Percentiles rank a stretch among this genome's conserved stretches.
phyloP scores from a whole-genome alignment of 1,140 invertebrate species.

The Zophobas atratus region DNA sequence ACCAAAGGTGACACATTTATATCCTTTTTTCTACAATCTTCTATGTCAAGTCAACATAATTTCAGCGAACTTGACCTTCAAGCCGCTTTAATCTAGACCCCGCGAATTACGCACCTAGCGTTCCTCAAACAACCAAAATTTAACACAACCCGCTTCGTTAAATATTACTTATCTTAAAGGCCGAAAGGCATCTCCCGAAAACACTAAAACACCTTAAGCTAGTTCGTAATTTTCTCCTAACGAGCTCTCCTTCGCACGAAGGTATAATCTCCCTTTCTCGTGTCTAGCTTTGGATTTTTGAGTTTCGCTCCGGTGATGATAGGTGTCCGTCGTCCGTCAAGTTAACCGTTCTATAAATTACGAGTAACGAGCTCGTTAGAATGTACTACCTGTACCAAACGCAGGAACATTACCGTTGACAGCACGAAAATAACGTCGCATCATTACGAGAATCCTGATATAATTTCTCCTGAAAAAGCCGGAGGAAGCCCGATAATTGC shows the following conservation, averaged over 20 bases:
- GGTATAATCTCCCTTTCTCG: constrained; percentile 4
- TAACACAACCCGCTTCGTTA: no score
- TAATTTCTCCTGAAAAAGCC: neutral
- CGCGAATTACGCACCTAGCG: no score
- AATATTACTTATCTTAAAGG: neutral
- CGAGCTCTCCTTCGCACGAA: neutral
- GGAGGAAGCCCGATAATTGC: constrained; percentile 29
- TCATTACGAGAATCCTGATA: constrained; percentile 3
- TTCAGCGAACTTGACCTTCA: no score
- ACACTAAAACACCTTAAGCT: neutral
- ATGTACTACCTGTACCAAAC: neutral
- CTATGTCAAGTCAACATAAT: no score
- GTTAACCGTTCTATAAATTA: neutral
- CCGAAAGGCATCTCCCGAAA: neutral
- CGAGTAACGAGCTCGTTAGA: neutral
- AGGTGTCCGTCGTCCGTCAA: constrained; percentile 6
- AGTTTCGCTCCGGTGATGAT: constrained; percentile 25
- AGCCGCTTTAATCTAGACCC: no score
- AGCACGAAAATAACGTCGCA: neutral
- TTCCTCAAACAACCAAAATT: no score
- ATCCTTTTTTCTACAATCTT: neutral
- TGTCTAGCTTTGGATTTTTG: constrained; percentile 28
- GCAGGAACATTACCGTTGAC: neutral
- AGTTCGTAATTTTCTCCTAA: constrained; percentile 22
- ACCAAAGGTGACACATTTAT: neutral